These are phyloP conservation scores for Odontocolon sp. DNA, from an alignment of 2,888 invertebrate genomes.

Conservation along the genomic window DNA sequence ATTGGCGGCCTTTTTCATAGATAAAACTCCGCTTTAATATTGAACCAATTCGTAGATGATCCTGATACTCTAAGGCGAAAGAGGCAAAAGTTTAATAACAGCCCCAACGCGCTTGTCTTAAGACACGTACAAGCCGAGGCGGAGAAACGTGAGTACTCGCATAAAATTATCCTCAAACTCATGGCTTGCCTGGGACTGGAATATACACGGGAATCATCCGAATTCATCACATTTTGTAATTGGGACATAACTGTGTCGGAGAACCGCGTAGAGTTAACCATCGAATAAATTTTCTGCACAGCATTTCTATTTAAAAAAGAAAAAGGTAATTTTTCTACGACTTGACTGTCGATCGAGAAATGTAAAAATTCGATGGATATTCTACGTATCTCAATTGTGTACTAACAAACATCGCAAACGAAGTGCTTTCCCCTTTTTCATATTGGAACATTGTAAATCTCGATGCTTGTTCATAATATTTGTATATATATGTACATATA, in stretches of 20 bases:
- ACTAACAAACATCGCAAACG: slow-evolving; percentile 52
- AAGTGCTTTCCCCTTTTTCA: slow-evolving; percentile 45
- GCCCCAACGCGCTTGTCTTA: slow-evolving; percentile 81
- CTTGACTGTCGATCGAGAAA: background rate
- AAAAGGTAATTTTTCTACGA: background rate
- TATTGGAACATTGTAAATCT: slow-evolving; percentile 47
- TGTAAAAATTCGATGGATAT: slow-evolving; percentile 41
- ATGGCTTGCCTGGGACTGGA: slow-evolving; percentile 69
- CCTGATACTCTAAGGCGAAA: slow-evolving; percentile 84
- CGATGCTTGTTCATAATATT: slow-evolving; percentile 47
- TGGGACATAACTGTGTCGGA: slow-evolving; percentile 38
- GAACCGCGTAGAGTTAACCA: slow-evolving; percentile 35
- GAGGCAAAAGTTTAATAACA: slow-evolving; percentile 82
- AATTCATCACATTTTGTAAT: slow-evolving; percentile 40
- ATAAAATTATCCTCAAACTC: slow-evolving; percentile 51
- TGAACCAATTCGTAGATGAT: slow-evolving; percentile 83
- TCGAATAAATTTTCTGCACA: slow-evolving; percentile 20
- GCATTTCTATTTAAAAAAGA: background rate
- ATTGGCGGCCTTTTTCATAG: background rate
- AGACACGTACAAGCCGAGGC: slow-evolving; percentile 81
- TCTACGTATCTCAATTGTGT: slow-evolving; percentile 43
- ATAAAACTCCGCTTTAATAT: slow-evolving; percentile 60
- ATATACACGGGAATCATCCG: slow-evolving; percentile 45
- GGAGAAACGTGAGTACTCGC: slow-evolving; percentile 82
- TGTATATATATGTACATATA: slow-evolving; percentile 44